Conservation (phyloP, 2,113 vertebrate genomes). For the Nycticorax nycticorax region DNA sequence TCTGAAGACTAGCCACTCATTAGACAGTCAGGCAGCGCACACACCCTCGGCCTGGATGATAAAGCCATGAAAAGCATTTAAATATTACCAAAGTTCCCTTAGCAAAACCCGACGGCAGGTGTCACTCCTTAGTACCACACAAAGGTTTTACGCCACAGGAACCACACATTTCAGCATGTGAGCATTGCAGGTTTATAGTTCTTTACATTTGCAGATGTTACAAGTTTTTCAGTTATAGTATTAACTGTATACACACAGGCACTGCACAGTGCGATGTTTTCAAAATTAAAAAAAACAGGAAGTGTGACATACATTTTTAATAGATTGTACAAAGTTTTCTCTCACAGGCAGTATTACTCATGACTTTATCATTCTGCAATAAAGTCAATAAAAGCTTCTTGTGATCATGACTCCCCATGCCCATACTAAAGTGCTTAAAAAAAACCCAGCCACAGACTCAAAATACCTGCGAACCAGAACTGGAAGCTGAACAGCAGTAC, state of each 20-base stretch:
- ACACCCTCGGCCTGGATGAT: neutral
- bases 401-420: too few relatives aligned
- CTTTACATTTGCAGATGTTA: neutral
- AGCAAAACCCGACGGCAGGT: neutral
- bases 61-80: neutral
- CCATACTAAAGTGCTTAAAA: too few relatives aligned
- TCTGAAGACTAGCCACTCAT: accelerated
- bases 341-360: neutral
- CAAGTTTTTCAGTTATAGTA: neutral
- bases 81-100: neutral
- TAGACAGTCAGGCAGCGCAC: neutral
- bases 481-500: neutral
- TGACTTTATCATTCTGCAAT: neutral
- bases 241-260: neutral
- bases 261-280: neutral
- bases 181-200: neutral
- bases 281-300: neutral
- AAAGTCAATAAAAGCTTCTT: neutral
- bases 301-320: accelerated
- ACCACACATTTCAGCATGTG: neutral
- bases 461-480: neutral
- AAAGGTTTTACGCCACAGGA: neutral
- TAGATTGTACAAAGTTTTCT: neutral
- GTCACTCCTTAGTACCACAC: neutral
- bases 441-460: too few relatives aligned